These are phyloP conservation scores for Rhabdomys dilectus DNA, from an alignment of 2,113 vertebrate species.

Conservation along the genomic window DNA sequence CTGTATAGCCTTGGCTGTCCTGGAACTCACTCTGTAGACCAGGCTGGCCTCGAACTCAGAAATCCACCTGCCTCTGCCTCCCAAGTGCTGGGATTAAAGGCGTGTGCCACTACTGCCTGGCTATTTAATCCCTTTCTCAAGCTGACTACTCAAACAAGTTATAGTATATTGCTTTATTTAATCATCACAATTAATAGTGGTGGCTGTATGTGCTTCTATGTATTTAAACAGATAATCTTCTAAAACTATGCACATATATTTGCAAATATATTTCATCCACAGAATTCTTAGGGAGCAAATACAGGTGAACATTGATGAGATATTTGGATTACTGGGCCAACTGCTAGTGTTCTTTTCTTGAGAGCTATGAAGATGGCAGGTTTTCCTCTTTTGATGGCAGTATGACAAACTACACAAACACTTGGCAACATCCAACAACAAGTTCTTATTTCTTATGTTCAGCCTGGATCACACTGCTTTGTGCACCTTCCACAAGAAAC, in stretches of 20 bases:
- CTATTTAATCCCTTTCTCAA: neutral
- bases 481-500: fast-evolving
- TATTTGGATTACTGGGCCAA: neutral
- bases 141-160: neutral
- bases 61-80: no score
- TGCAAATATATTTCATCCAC: neutral
- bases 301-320: neutral
- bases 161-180: neutral
- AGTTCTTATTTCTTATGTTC: neutral
- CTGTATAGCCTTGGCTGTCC: no score
- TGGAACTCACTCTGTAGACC: no score
- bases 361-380: neutral
- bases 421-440: neutral
- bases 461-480: fast-evolving
- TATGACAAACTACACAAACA: neutral
- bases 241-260: neutral
- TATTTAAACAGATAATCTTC: neutral
- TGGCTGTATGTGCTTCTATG: neutral
- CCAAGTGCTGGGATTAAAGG: no score
- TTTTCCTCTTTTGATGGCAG: neutral
- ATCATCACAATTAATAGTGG: no score
- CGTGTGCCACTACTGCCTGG: no score
- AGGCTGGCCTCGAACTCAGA: no score
- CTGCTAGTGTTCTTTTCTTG: neutral
- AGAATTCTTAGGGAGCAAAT: neutral